Evolutionary conservation across 2,797 vertebrate genomes (phyloP).

Genomic region (Gymnothorax reevesii): DNA sequence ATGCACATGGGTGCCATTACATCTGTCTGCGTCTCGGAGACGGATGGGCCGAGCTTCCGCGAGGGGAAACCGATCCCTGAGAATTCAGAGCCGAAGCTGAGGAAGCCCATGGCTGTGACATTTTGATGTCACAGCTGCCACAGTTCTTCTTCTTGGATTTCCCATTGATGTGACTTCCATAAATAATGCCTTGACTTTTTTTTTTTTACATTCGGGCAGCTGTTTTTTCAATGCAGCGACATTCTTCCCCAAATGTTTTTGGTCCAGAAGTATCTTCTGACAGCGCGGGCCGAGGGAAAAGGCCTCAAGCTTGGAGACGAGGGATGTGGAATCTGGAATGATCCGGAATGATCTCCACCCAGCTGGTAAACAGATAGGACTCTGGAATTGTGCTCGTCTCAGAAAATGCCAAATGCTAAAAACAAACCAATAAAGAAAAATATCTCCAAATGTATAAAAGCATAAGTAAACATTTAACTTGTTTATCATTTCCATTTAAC

Average conservation of each 20-base stretch:
- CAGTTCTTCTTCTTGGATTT: conserved; percentile 73
- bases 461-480: not conserved
- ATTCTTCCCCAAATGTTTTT: conserved; percentile 66
- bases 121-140: conserved; percentile 77
- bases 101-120: conserved; percentile 62
- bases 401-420: not conserved
- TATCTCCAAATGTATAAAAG: not conserved
- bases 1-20: conserved; percentile 48
- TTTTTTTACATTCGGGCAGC: conserved; percentile 68
- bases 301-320: not conserved
- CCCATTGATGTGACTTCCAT: conserved; percentile 64
- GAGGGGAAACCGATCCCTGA: conserved; percentile 66
- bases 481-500: not conserved
- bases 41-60: conserved; percentile 54
- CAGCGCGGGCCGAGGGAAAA: not conserved
- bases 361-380: not conserved
- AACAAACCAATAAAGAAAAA: not conserved
- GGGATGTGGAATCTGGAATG: not conserved
- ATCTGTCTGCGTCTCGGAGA: conserved; percentile 53
- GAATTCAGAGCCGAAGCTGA: conserved; percentile 58
- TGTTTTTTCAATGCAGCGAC: conserved; percentile 69
- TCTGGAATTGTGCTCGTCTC: not conserved
- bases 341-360: conserved; percentile 3
- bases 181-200: conserved; percentile 69
- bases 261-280: conserved; percentile 18